Evolutionary conservation across 2,888 invertebrate species (phyloP), one percentile per base, ranked within the genome.

Genomic region (Callyntrura sp.): DNA sequence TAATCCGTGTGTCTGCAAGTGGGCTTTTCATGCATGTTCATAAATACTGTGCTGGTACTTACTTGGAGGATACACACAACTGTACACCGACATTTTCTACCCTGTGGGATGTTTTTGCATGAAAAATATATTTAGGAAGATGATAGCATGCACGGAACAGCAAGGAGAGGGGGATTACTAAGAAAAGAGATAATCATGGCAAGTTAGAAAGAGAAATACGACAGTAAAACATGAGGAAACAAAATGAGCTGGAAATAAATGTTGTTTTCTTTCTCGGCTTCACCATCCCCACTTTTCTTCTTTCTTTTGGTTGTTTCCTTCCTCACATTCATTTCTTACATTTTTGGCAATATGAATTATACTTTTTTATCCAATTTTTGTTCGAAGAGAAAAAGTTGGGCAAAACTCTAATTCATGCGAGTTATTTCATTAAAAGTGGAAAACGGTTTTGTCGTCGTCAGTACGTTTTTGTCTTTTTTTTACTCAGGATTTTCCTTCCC

Each of bases 401-500:
- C 68, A 28, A 83, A 83, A 68, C 85, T 79, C 76, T 85, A 90
- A 85, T 85, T 90, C 81, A 79, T 90, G 48, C 85, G 48, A 70
- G 81, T 85, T 85, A 85, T 85, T 84, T 85, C 78, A 90, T 90
- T 79, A 89, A 78, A 78, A 82, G 82, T 87, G 70, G 57, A 60
- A 88, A 62, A 82, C 45, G 76, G 51, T 51, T 35, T 73, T 25
- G 23, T 25, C 65, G 23, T 51, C 48, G 81, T 35, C 35, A 35
- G 35, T 55, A 17, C 17, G 60, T n/a, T 25, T 11, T 9, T 9
- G 20, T 43, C 20, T 43, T 51, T 51, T 11, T 70, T 17, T 45
- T 23, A 17, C 25, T 73, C 45, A 35, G 35, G 6, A 6, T 68
- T 68, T n/a, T 35, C n/a, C 57, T 17, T 57, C n/a, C 11, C 9